Evolutionary conservation across 2,113 vertebrate species (phyloP).

Genomic region (Gambusia affinis): DNA sequence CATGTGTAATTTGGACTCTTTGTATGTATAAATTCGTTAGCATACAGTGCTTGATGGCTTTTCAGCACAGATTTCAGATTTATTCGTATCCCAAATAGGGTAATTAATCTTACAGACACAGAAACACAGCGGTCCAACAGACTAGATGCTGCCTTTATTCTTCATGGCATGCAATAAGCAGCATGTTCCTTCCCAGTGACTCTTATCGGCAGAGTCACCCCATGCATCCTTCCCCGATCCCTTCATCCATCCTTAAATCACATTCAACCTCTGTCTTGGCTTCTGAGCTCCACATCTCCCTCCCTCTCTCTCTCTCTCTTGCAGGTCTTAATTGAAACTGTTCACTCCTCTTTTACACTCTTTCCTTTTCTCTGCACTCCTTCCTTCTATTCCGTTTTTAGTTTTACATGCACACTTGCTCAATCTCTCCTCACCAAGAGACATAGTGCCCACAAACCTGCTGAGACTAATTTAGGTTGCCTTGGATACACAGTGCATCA

Average conservation of each 20-base stretch:
- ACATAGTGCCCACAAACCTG: constrained; percentile 11
- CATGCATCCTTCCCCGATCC: constrained; percentile 6
- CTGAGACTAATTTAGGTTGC: constrained; percentile 43
- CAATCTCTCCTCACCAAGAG: constrained; percentile 21
- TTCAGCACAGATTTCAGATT: not conserved
- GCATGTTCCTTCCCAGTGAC: constrained; percentile 53
- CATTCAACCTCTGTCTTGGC: constrained; percentile 51
- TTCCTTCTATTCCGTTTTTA: not conserved
- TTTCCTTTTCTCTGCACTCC: constrained; percentile 5
- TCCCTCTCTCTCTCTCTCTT: constrained; percentile 24
- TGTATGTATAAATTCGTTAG: constrained; percentile 45
- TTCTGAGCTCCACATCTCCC: constrained; percentile 30
- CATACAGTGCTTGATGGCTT: constrained; percentile 41
- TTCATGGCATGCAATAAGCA: constrained; percentile 67
- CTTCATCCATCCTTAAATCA: constrained; percentile 38
- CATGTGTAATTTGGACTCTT: constrained; percentile 40
- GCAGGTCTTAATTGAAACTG: constrained; percentile 31
- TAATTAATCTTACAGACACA: not conserved
- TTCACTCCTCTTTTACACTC: constrained; percentile 22
- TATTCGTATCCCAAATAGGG: too few species aligned
- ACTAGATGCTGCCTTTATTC: constrained; percentile 58
- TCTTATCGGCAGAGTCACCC: constrained; percentile 55
- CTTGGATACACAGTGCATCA: constrained; percentile 51
- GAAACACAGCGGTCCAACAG: constrained; percentile 21
- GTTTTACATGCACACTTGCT: constrained; percentile 1